A percentile compares a stretch with the other conserved stretches of the same genome.
Evolutionary conservation across 1,140 invertebrate species (phyloP).

Genomic region (Drosophila sucinea): DNA sequence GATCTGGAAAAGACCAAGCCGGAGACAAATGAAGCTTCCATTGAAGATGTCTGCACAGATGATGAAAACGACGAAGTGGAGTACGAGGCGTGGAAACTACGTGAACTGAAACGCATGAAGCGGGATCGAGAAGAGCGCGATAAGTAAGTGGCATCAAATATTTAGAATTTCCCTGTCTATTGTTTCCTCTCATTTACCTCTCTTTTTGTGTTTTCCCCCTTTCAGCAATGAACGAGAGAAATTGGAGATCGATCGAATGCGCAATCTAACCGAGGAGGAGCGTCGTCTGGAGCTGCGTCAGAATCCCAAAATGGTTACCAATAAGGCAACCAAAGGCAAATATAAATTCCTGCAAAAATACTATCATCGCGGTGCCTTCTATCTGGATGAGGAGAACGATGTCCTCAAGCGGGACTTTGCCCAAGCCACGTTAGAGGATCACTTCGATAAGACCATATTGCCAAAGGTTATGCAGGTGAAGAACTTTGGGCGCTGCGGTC

Average conservation of each 20-base stretch:
- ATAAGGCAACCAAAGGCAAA: conserved; percentile 98
- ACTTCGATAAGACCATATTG: conserved; percentile 99
- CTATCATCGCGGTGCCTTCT: conserved; percentile 99
- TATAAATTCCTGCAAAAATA: conserved; percentile 99
- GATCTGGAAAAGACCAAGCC: conserved; percentile 85
- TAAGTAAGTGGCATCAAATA: conserved; percentile 86
- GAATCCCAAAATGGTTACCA: conserved; percentile 97
- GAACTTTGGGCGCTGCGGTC: conserved; percentile 99
- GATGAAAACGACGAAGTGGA: conserved; percentile 99
- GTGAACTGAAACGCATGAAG: conserved; percentile 98
- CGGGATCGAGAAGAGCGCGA: conserved; percentile 97
- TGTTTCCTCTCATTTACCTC: not conserved
- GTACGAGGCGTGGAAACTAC: conserved; percentile 98
- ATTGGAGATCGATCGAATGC: conserved; percentile 94
- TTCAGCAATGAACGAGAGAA: conserved; percentile 92
- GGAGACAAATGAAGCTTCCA: conserved; percentile 86
- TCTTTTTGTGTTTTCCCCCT: not conserved
- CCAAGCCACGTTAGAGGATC: conserved; percentile 98
- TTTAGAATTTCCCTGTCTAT: not conserved
- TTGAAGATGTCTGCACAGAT: conserved; percentile 97
- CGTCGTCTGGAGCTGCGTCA: conserved; percentile 92
- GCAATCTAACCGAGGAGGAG: conserved; percentile 99
- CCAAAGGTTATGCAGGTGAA: conserved; percentile 99
- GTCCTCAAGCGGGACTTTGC: conserved; percentile 98
- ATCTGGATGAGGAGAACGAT: conserved; percentile 96